Base-by-base conservation (phyloP, 2,797 vertebrate species). In the Trematomus bernacchii region DNA sequence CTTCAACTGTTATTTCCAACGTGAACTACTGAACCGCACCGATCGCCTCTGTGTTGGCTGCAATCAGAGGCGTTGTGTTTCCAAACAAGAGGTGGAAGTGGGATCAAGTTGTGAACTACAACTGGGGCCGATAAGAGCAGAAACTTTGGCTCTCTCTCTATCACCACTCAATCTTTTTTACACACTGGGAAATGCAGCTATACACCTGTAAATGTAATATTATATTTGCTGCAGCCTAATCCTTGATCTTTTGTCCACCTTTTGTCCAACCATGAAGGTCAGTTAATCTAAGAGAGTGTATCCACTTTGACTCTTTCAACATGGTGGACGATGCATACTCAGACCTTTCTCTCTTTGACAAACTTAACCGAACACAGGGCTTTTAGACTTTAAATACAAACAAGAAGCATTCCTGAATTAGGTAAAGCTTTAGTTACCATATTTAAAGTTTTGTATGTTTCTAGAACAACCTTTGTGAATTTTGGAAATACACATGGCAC, bases 381-480 rank as follows among this genome's bases (percentile, higher is more conserved):
- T 23, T 6, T 30, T 6, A 37, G 33, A 37, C 33, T 37, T 37
- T 6, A 37, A 7, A 44, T 70, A 42, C 47, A 51, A 46, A 12
- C 23, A 61, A 48, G 27, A 43, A 23, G 14, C 42, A 62, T 76
- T 51, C 11, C 40, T 23, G 14, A 60, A 55, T 4, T 16, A 42
- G 21, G 3, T 3, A 47, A 27, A 65, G 37, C 46, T 70, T 21
- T 27, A 71, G 21, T 58, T 58, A 51, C 33, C 33, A 9, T 37
- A 37, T 9, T 71, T 72, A 37, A 59, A 42, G 40, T 21, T 19
- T 74, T 58, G 51, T 52, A 43, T 48, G 27, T 64, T 64, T 44
- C 10, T 2, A 14, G 23, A 54, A 50, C 3, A 48, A 33, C 3
- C 40, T 18, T 6, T 46, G 21, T 16, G 3, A 11, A 19, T 37